Base-by-base conservation (phyloP, 2,888 invertebrate species). In the Habroteleia sp. region DNA sequence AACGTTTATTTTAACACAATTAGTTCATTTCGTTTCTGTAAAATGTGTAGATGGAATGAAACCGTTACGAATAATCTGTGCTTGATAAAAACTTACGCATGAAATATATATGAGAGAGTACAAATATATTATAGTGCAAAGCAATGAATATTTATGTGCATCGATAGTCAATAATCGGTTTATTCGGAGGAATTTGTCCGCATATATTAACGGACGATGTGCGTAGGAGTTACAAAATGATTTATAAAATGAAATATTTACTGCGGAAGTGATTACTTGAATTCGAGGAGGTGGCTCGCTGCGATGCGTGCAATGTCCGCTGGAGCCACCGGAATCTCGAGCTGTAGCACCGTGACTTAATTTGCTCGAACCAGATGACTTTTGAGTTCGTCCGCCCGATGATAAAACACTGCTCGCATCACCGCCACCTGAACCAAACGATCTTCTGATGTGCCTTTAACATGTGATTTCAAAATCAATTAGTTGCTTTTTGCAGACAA, bases 241-340 rank as follows among this genome's bases (percentile, higher is more conserved):
- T n/a, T n/a, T n/a, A n/a, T n/a, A n/a, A n/a, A 41, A 27, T 41
- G n/a, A 48, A 68, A 25, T 31, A 41, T 44, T 20, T 42, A 37
- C 5, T 29, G 44, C 14, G 31, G 7, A 27, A 44, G 13, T 46
- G 17, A 50, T 74, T 78, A 88, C 88, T 80, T 87, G 88, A 82
- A 88, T 85, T 74, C 86, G 81, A 20, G 88, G 85, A 13, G 88
- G 92, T n/a, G 95, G 95, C 79, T 95, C 95, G 84, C 94, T 94
- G 76, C 94, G 91, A 87, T 95, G 95, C 60, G 94, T 95, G 87
- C 94, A 95, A 88, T 95, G 95, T 0, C 95, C 95, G 71, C 94
- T 94, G 0, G 94, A 94, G 25, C 95, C 95, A 17, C 95, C 95
- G 0, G 94, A 95, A 87, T 95, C 95, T 1, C 95, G 83, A 1